Percentiles rank a stretch among this genome's conserved stretches.
Evolutionary conservation across 2,797 vertebrate species (phyloP).

Genomic region (Xenopus petersii): DNA sequence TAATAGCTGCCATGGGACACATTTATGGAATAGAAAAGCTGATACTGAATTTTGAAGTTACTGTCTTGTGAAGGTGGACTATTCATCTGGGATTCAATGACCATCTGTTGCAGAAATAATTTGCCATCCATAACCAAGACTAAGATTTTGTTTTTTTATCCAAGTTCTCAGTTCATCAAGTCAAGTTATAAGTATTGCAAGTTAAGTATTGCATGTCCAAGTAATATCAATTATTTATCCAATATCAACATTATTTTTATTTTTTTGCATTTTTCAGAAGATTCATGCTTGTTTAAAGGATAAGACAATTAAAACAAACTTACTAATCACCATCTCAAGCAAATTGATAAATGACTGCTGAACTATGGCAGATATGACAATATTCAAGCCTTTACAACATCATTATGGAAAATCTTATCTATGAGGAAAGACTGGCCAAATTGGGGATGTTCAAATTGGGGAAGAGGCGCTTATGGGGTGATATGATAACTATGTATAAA

Average conservation of each 20-base stretch:
- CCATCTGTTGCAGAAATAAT: slow-evolving; percentile 10
- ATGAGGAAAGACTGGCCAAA: no score
- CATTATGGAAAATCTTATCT: neutral
- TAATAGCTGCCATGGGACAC: neutral
- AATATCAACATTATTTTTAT: neutral
- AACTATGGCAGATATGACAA: slow-evolving; percentile 17
- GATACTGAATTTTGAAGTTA: slow-evolving; percentile 5
- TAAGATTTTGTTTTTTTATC: neutral
- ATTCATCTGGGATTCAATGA: neutral
- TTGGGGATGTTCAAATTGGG: no score
- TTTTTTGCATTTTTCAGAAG: neutral
- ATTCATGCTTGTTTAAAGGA: neutral
- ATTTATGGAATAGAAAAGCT: neutral
- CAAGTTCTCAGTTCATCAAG: neutral
- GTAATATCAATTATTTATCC: neutral
- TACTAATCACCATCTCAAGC: neutral
- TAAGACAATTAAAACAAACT: neutral
- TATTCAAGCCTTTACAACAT: neutral
- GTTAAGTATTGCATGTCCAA: neutral
- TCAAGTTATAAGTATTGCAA: no score
- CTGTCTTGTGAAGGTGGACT: slow-evolving; percentile 5
- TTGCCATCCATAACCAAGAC: neutral
- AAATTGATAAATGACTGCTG: slow-evolving; percentile 17
- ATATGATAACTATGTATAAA: no score
- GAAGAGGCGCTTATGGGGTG: no score